phyloP scores from a whole-genome alignment of 2,113 vertebrate genomes.

The Paradoxurus hermaphroditus region DNA sequence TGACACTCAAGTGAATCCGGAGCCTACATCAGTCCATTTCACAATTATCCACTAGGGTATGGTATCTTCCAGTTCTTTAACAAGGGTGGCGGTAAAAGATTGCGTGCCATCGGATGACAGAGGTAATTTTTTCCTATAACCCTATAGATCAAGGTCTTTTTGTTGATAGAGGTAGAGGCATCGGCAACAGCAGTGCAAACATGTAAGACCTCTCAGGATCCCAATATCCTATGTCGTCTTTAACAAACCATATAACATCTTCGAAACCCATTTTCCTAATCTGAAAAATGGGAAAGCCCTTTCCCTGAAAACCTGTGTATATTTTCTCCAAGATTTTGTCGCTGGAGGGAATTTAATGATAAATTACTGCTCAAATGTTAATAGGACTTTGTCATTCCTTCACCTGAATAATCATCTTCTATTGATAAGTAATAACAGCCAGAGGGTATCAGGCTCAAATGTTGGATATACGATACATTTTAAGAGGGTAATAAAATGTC shows the following conservation, averaged over 20 bases:
- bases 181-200: neutral
- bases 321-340: neutral
- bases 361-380: neutral
- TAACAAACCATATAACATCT: neutral
- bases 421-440: neutral
- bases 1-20: neutral
- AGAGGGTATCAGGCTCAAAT: neutral
- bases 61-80: neutral
- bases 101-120: neutral
- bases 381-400: neutral
- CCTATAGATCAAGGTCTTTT: neutral
- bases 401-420: neutral
- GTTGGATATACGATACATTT: neutral
- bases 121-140: neutral
- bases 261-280: neutral
- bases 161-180: neutral
- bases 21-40: neutral
- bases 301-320: neutral
- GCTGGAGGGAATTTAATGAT: neutral
- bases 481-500: neutral
- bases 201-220: neutral
- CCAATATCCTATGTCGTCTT: neutral
- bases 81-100: neutral
- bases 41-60: neutral
- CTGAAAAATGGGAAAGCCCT: neutral